Base-by-base conservation (phyloP, 30 jellyfish, hydroid and myxozoan species). In the Aurelia sp. region DNA sequence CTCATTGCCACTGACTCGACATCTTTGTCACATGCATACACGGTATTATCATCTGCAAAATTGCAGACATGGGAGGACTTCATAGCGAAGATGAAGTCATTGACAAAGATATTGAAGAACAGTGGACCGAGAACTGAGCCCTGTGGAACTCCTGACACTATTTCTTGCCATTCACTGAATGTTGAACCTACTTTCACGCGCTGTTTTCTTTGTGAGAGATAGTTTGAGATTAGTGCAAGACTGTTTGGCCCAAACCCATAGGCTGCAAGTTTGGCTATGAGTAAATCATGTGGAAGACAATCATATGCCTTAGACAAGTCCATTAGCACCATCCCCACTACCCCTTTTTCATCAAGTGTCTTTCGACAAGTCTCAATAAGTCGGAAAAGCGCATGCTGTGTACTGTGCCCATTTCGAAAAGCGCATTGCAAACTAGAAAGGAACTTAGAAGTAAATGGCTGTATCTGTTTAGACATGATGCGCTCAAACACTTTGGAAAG, bases 101-200 rank as follows among this genome's bases (percentile, higher is more conserved):
- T 84, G 11, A 70, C 61, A 80, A 57, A 84, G 65, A 74, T 55
- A 75, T 86, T 86, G 66, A 86, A 86, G 3, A 86, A 50, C 3
- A 74, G 79, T 6, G 84, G 82, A 17, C 85, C 80, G 12, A 57
- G 74, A 75, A 50, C 86, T 30, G 85, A 74, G 64, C 93, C 93
- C 74, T 84, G 93, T 10, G 88, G 87, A 35, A 73, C 93, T 4
- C 93, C 87, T 73, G 60, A 16, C 13, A 18, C 44, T 16, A 47
- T 55, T 22, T 84, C 93, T 6, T 41, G 73, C 95, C 85, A 86
- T 20, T 53, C 70, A 30, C 88, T 84, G 64, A 71, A 84, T 31
- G 21, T 30, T 47, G 79, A 30, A 16, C 66, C 66, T 2, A 76
- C 48, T 58, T 68, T 59, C 18, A 81, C 91, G 61, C 91, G 75